Conservation (phyloP, 2,797 vertebrate genomes). For the Tragopan temminckii region DNA sequence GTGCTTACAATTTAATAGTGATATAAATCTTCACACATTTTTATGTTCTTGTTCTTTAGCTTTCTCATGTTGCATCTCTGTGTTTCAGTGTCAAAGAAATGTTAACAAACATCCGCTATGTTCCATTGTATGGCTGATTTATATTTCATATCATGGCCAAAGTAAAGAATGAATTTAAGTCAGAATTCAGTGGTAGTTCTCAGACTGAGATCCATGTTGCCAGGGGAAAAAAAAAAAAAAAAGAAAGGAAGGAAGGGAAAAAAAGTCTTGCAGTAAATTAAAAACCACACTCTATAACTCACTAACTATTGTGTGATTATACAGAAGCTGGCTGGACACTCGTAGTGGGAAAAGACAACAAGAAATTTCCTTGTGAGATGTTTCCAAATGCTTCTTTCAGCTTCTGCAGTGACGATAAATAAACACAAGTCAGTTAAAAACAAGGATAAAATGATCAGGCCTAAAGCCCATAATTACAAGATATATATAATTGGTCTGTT, state of each 20-base stretch:
- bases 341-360: slow-evolving; percentile 12
- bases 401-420: slow-evolving; percentile 39
- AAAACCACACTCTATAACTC: slow-evolving; percentile 35
- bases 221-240: background rate
- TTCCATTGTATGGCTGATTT: slow-evolving; percentile 13
- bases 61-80: background rate
- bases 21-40: background rate
- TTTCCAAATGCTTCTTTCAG: slow-evolving; percentile 58
- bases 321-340: slow-evolving; percentile 46
- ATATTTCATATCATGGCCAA: slow-evolving; percentile 21
- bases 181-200: slow-evolving; percentile 26
- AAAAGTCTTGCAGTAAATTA: slow-evolving; percentile 20
- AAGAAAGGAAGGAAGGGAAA: background rate
- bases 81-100: background rate
- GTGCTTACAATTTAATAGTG: background rate
- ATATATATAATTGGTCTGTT: background rate
- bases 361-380: slow-evolving; percentile 25
- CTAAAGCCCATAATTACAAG: background rate
- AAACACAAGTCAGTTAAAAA: background rate
- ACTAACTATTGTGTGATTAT: slow-evolving; percentile 50
- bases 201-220: background rate
- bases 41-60: background rate
- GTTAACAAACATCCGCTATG: background rate
- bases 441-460: background rate
- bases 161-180: slow-evolving; percentile 43